Evolutionary conservation across 2,113 vertebrate species (phyloP), one percentile per base, ranked within the genome.

Genomic region (Machaerirhynchus nigripectus): DNA sequence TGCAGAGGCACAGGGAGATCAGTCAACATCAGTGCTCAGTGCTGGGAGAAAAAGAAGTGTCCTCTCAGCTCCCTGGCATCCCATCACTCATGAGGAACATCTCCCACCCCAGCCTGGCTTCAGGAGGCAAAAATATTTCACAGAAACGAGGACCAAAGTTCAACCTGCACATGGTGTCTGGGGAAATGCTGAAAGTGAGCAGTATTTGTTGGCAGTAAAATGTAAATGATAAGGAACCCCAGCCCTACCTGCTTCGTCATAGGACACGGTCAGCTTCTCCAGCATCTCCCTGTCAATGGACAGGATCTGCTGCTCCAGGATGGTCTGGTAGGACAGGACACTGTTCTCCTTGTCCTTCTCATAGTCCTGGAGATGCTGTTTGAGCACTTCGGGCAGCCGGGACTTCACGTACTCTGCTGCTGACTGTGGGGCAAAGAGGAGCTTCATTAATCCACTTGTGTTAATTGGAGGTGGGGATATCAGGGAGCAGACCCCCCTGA

Each of bases 371-470:
- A 99, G 98, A 77, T 99, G 99, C 86, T 99, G 99, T 68, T 99
- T 99, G 26, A 99, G 98, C 80, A 98, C 98, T 55, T 99, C 98
- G 2, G 99, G 98, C 95, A 99, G 98, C 92, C 98, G 98, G 46
- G 98, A 98, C 97, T 99, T 99, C 81, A 98, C 99, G 64, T 99
- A 99, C 89, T 99, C 99, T 31, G 99, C 99, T 64, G 99, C 99
- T 1, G 99, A 99, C 99, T 99, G 94, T 8, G 89, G 23, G 57
- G 46, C 42, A 84, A 85, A 97, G 63, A 97, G 87, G 28, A 28
- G 50, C 30, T 56, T 55, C 17, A 69, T 89, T 53, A 77, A 31
- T 7, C 13, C 14, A 3, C 11, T n/a, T 15, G 31, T 12, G 4
- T 52, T 52, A 52, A 64, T 78, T n/a, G 15, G 49, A 55, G 31